A percentile compares a stretch with the other conserved stretches of the same genome.
These are phyloP conservation scores for Nettapus auritus DNA, from an alignment of 2,113 vertebrate genomes.

Conservation along the genomic window DNA sequence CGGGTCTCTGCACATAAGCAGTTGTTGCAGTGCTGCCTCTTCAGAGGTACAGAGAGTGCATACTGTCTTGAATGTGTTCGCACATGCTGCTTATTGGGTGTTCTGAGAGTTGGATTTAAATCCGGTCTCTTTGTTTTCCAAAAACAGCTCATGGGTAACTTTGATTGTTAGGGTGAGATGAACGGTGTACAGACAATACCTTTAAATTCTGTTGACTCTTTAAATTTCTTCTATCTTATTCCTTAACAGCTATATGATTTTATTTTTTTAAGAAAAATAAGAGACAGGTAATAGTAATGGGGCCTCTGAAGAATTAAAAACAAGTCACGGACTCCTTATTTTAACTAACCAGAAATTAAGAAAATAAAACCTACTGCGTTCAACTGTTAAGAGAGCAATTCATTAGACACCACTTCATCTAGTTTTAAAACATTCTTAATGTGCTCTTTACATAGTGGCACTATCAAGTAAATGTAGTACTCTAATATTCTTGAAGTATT, in stretches of 20 bases:
- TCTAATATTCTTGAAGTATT: not conserved
- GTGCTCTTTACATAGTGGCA: not conserved
- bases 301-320: not conserved
- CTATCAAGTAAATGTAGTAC: not conserved
- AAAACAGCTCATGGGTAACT: not conserved
- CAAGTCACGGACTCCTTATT: not conserved
- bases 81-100: not conserved
- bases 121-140: not conserved
- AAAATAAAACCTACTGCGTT: not conserved
- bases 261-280: not conserved
- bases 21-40: fast-evolving
- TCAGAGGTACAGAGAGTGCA: not conserved
- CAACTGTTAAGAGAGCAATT: not conserved
- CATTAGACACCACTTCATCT: not conserved
- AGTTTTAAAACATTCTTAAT: not conserved
- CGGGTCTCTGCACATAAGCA: not conserved
- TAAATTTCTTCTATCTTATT: not conserved
- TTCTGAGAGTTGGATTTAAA: not conserved
- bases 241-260: too few species aligned
- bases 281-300: not conserved
- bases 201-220: not conserved
- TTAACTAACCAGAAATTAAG: not conserved
- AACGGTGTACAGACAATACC: fast-evolving
- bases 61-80: not conserved
- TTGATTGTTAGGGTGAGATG: not conserved